Base-by-base conservation (phyloP, 2,797 vertebrate genomes). In the Crypturellus tataupa region DNA sequence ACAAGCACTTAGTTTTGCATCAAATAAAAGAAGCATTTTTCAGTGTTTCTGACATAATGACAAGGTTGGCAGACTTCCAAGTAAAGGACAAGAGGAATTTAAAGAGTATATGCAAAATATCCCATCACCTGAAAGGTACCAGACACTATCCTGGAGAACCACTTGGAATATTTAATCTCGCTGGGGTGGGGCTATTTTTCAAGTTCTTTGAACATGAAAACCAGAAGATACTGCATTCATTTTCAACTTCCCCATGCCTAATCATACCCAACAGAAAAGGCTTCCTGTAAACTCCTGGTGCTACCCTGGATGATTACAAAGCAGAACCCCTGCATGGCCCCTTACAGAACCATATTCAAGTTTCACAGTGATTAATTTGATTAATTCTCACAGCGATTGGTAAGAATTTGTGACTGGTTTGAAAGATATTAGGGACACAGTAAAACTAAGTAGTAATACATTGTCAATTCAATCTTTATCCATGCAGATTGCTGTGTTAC, bases 171-270 rank as follows among this genome's bases (percentile, higher is more conserved):
- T 37, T 88, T 70, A 71, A 82, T n/a, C 58, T 71, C 29, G 4
- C 51, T 86, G 77, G 63, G 23, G 80, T 86, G 39, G 16, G 71
- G 31, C 35, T 6, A 5, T 40, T 18, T 93, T 75, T 56, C 63
- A 87, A 90, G 59, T 14, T 4, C 67, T 94, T 86, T 91, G 67
- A 93, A 73, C 56, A 86, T 17, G 35, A 81, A 86, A 89, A 91
- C 33, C 23, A 65, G 21, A 37, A 80, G 5, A 35, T 51, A 70
- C 16, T 9, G 8, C 23, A 40, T 71, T 62, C 60, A 56, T 82
- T 77, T 77, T 42, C 56, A 81, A 27, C 56, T 31, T 88, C 49
- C 12, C 16, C 35, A 2, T 44, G 20, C 42, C 35, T 70, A 78
- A 58, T 13, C 51, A 35, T 17, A 47, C 63, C 59, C 63, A 93